These are phyloP conservation scores for Synaphobranchus kaupii DNA, from an alignment of 2,797 vertebrate genomes.

Conservation along the genomic window DNA sequence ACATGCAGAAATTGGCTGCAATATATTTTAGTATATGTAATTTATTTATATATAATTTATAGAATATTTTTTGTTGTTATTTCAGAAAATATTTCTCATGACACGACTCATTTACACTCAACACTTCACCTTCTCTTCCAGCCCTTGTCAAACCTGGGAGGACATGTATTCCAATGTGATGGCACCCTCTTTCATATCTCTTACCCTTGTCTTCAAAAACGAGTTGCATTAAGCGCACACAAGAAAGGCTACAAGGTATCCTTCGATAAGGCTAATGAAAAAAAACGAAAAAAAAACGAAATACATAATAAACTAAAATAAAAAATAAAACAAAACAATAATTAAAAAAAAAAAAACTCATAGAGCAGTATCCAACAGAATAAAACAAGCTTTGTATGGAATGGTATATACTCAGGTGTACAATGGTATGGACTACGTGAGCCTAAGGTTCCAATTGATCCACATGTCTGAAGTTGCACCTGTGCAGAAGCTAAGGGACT, in stretches of 20 bases:
- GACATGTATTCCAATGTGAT: conserved; percentile 75
- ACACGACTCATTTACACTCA: conserved; percentile 81
- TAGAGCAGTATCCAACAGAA: conserved; percentile 69
- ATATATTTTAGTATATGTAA: conserved; percentile 55
- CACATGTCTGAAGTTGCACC: conserved; percentile 27
- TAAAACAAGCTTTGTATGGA: conserved; percentile 1
- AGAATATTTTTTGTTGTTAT: conserved; percentile 64
- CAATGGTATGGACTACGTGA: neutral
- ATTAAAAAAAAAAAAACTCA: conserved; percentile 50
- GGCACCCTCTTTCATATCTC: conserved; percentile 73
- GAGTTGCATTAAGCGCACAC: conserved; percentile 80
- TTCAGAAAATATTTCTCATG: conserved; percentile 87
- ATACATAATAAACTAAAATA: conserved; percentile 38
- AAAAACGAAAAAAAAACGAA: conserved; percentile 73
- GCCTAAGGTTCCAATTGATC: conserved; percentile 17
- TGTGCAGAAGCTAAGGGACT: conserved; percentile 7
- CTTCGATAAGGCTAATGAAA: conserved; percentile 79
- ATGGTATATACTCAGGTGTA: conserved; percentile 11
- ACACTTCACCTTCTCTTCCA: conserved; percentile 73
- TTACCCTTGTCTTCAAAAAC: conserved; percentile 69
- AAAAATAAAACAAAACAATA: conserved; percentile 36
- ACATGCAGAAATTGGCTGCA: conserved; percentile 85
- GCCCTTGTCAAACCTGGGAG: conserved; percentile 79
- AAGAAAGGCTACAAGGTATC: conserved; percentile 78
- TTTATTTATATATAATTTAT: conserved; percentile 33